Evolutionary conservation across 2,113 vertebrate species (phyloP).

Genomic region (Cichladusa arquata): DNA sequence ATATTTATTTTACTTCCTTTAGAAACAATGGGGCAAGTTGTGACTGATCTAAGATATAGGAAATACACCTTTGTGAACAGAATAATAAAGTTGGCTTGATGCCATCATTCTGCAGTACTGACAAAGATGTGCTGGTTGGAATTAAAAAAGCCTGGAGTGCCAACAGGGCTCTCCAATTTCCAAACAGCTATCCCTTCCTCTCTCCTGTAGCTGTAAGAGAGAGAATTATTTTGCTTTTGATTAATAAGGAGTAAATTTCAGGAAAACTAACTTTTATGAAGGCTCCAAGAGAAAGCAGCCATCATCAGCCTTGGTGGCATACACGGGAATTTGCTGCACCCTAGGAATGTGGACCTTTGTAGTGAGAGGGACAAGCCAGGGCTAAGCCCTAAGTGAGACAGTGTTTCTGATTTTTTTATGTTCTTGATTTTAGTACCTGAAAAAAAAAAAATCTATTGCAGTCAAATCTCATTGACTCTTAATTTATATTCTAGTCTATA

Average conservation of each 20-base stretch:
- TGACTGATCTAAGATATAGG: neutral
- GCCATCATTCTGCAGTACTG: neutral
- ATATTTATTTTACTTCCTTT: neutral
- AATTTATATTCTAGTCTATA: neutral
- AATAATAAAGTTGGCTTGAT: neutral
- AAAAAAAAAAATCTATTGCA: neutral
- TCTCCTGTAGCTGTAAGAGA: neutral
- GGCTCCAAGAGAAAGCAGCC: accelerated
- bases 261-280: neutral
- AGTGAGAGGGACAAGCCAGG: neutral
- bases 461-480: neutral
- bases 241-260: neutral
- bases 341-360: neutral
- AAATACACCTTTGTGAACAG: constrained; percentile 2
- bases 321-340: accelerated
- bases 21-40: neutral
- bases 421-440: neutral
- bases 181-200: neutral
- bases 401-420: neutral
- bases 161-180: neutral
- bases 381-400: neutral
- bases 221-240: neutral
- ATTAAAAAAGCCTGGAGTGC: neutral
- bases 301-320: neutral
- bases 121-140: neutral